Base-by-base conservation (phyloP, 2,113 vertebrate species). In the Panthera tigris region DNA sequence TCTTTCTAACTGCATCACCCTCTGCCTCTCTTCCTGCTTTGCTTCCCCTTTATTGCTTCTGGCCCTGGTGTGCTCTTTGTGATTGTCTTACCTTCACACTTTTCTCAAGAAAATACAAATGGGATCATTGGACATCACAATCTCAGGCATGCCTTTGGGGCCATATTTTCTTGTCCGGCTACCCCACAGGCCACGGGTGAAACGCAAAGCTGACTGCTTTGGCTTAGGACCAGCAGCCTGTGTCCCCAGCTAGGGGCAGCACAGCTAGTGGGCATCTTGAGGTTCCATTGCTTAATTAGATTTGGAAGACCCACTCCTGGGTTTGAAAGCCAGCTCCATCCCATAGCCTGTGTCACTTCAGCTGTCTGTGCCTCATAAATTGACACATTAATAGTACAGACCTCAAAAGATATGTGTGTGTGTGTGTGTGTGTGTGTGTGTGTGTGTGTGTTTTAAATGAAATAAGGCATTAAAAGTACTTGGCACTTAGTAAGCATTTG, bases 171-270 rank as follows among this genome's bases (percentile, higher is more conserved):
- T 25, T 41, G 45, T 71, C 12, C 7, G 33, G 13, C n/a, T 39
- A 27, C 15, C 21, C 4, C 1, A 0, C 1, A 21, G 33, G 41
- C 27, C 25, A 55, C 1, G 5, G 33, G 14, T 8, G 1, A 73
- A 23, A 7, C 27, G n/a, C 48, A 55, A 55, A 36, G 39, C 10
- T n/a, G 33, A 16, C 48, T 33, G 61, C 23, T 90, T 52, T 19
- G n/a, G 13, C 19, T 90, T 50, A 55, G 19, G 61, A 16, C 25
- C 57, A 78, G 36, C 48, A 63, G 61, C 25, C 68, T 55, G 4
- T 94, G 71, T 55, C 19, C 41, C 95, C 89, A 91, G 89, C 66
- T 94, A 95, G 84, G 81, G 85, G 81, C 91, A 96, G 92, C 65
- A 66, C 10, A 63, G 74, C 48, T 85, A 12, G 0, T 18, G 3